These are phyloP conservation scores for Aratinga solstitialis DNA, from an alignment of 2,797 vertebrate genomes.

Conservation along the genomic window DNA sequence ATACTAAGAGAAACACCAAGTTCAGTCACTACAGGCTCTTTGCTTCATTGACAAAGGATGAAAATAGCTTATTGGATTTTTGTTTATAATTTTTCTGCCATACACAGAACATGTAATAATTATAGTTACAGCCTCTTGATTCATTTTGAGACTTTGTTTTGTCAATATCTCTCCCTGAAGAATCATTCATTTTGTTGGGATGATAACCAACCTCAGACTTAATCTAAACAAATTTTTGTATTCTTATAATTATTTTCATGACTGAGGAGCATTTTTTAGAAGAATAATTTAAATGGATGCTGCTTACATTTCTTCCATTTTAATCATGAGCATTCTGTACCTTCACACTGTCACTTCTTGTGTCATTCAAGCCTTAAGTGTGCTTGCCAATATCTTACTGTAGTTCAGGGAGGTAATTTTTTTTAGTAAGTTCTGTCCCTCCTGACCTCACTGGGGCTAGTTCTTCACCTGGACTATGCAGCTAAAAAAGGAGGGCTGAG, in stretches of 20 bases:
- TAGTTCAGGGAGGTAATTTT: neutral
- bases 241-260: neutral
- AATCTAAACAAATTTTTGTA: neutral
- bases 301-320: neutral
- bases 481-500: neutral
- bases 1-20: neutral
- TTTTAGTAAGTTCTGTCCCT: neutral
- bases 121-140: neutral
- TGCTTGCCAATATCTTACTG: neutral
- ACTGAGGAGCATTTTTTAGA: neutral
- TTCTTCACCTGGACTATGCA: neutral
- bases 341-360: neutral
- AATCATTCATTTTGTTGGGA: neutral
- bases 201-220: neutral
- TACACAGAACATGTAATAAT: neutral
- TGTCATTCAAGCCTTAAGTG: neutral
- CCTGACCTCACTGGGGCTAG: neutral
- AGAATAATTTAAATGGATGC: neutral
- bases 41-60: neutral
- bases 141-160: neutral
- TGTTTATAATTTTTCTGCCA: neutral
- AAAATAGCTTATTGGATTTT: neutral
- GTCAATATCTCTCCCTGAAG: neutral
- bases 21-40: neutral
- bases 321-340: neutral